A percentile compares a stretch with the other conserved stretches of the same genome.
Evolutionary conservation across 2,888 invertebrate genomes (phyloP).

Genomic region (Oegoconia quadripuncta): DNA sequence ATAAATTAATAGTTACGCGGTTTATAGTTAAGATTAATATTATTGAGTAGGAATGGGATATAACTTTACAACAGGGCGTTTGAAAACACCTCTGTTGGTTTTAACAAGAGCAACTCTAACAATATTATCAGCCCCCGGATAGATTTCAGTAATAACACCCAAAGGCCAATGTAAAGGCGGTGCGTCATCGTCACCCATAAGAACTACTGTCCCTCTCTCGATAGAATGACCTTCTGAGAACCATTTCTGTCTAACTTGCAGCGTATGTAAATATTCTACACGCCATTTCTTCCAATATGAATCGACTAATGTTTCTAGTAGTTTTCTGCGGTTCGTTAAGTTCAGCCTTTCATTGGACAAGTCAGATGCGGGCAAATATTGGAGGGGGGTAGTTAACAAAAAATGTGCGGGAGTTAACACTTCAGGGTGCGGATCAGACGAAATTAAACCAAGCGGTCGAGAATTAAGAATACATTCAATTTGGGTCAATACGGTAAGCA

Average conservation of each 20-base stretch:
- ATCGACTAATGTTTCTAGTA: constrained; percentile 16
- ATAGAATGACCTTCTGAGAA: background rate
- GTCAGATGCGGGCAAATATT: constrained; percentile 9
- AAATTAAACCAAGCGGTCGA: background rate
- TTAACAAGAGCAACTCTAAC: constrained; percentile 2
- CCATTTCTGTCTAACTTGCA: constrained; percentile 14
- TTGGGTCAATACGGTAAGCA: background rate
- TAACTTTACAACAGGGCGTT: background rate
- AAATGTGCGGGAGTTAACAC: constrained; percentile 18
- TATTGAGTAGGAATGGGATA: background rate
- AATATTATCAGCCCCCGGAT: constrained; percentile 5
- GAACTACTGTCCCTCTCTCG: background rate
- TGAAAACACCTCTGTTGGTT: background rate
- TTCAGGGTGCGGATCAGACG: background rate
- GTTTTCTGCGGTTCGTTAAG: background rate
- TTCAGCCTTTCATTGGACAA: background rate
- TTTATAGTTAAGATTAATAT: no score
- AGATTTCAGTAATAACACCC: background rate
- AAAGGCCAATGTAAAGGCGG: constrained; percentile 8
- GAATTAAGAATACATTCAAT: constrained; percentile 2
- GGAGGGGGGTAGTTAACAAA: constrained; percentile 9
- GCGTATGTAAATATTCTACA: constrained; percentile 8
- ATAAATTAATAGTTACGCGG: no score
- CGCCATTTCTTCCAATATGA: constrained; percentile 10
- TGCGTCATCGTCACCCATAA: background rate